phyloP scores from a whole-genome alignment of 2,888 invertebrate species.

The Pachycephus smyrnensis region DNA sequence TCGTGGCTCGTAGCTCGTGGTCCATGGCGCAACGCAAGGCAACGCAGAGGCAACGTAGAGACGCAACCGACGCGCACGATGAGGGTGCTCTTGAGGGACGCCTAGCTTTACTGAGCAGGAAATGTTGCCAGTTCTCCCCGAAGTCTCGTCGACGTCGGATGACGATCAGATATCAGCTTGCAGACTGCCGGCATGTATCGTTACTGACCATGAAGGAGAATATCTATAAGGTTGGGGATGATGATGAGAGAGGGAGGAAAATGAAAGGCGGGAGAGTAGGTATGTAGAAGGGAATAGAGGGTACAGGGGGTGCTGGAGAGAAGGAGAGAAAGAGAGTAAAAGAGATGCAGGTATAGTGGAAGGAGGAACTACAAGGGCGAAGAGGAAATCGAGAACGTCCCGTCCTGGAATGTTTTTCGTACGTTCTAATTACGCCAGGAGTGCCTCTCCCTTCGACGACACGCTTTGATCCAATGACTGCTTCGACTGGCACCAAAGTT shows the following conservation, averaged over 20 bases:
- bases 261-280: background rate
- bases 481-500: constrained; percentile 13
- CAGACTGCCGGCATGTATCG: constrained; percentile 8
- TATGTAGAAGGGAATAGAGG: background rate
- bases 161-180: constrained; percentile 11
- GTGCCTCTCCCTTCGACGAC: background rate
- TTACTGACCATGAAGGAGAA: constrained; percentile 10
- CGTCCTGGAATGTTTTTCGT: constrained; percentile 6
- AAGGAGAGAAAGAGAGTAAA: background rate
- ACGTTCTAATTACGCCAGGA: constrained; percentile 6
- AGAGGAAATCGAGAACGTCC: constrained; percentile 1
- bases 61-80: constrained; percentile 6
- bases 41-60: constrained; percentile 5
- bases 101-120: background rate
- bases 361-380: background rate
- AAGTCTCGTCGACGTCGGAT: constrained; percentile 9
- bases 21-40: constrained; percentile 18
- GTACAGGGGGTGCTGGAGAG: background rate
- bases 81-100: constrained; percentile 4
- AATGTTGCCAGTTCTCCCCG: constrained; percentile 12
- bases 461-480: background rate
- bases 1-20: constrained; percentile 5
- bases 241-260: background rate
- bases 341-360: background rate
- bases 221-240: constrained; percentile 1